Evolutionary conservation across 2,888 invertebrate species (phyloP).

Genomic region (Escarpia spicata): DNA sequence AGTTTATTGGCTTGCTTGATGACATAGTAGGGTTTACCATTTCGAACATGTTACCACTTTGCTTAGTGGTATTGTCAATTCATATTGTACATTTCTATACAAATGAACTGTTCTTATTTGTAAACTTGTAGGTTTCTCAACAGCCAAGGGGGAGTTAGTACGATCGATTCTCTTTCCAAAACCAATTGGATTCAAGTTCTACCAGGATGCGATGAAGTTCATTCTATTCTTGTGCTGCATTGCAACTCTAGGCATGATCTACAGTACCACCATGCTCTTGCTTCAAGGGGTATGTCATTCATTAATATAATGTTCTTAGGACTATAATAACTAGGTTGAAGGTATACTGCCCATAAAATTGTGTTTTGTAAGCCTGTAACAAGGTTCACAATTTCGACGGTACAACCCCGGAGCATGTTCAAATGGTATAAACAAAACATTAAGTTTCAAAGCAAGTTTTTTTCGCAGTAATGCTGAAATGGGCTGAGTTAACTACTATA

Average conservation of each 20-base stretch:
- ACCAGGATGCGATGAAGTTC: conserved; percentile 82
- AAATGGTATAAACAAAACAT: too few species aligned
- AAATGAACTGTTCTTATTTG: neutral
- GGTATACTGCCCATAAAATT: too few species aligned
- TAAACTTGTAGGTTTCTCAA: conserved; percentile 76
- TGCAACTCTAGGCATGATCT: conserved; percentile 82
- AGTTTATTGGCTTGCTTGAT: too few species aligned
- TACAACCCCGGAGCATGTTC: too few species aligned
- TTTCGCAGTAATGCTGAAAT: too few species aligned
- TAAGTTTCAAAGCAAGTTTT: too few species aligned
- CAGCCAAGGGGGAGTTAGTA: conserved; percentile 88
- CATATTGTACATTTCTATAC: neutral
- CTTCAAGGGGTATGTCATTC: conserved; percentile 33
- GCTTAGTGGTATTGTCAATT: neutral
- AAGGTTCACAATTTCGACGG: too few species aligned
- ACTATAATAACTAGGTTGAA: too few species aligned
- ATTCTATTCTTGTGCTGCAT: conserved; percentile 82
- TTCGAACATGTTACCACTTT: neutral
- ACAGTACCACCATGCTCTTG: conserved; percentile 83
- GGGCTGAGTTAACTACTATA: too few species aligned
- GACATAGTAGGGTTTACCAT: neutral
- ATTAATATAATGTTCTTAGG: too few species aligned
- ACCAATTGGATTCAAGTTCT: conserved; percentile 95
- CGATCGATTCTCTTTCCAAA: conserved; percentile 94
- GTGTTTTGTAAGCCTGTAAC: too few species aligned